Conservation (phyloP, 2,797 vertebrate species). For the Acridotheres tristis region DNA sequence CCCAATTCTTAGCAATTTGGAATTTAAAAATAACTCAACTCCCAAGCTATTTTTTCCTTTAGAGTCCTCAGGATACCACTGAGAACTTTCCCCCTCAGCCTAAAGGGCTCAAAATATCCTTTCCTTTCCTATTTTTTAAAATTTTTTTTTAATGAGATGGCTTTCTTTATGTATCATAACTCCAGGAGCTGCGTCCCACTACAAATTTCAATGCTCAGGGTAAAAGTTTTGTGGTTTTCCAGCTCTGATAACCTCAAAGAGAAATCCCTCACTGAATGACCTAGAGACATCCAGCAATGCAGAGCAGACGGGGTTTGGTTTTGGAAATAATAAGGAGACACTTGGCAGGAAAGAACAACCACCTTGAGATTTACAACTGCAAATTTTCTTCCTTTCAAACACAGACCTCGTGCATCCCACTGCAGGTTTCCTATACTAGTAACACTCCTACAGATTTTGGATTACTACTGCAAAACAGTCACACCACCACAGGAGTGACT, state of each 20-base stretch:
- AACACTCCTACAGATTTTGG: constrained; percentile 42
- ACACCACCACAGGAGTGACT: neutral
- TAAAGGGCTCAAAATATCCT: neutral
- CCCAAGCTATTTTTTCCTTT: neutral
- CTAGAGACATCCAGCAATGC: neutral
- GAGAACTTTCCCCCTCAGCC: neutral
- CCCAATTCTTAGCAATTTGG: neutral
- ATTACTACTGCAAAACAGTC: neutral
- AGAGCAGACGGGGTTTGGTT: neutral
- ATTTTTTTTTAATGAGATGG: neutral
- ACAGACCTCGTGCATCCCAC: constrained; percentile 3
- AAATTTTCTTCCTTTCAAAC: neutral
- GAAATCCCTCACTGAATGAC: neutral
- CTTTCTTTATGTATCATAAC: neutral
- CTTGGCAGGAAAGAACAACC: neutral
- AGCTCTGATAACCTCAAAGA: neutral
- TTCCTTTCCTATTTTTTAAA: neutral
- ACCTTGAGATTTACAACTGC: neutral
- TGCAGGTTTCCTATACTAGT: constrained; percentile 12
- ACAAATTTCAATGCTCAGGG: neutral
- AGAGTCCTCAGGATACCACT: neutral
- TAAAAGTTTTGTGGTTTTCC: neutral
- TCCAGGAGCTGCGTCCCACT: neutral
- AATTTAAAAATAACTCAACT: neutral
- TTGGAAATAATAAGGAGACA: neutral